These are phyloP conservation scores for Astreopora myriophthalma DNA, from an alignment of 64 coral and sea anemone species.

Conservation along the genomic window DNA sequence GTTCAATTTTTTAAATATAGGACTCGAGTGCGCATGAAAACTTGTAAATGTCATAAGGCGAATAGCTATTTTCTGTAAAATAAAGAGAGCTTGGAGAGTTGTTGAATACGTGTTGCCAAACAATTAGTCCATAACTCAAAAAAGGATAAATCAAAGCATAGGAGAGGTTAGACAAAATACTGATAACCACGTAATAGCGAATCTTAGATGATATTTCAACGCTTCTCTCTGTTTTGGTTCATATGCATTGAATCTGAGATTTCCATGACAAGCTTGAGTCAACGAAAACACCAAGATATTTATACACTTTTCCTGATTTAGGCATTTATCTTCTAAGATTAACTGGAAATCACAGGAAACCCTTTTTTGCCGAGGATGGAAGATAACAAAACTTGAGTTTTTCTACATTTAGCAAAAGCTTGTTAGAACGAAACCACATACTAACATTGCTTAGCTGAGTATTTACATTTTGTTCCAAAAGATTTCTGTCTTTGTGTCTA, in stretches of 20 bases:
- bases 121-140: background rate
- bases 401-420: too few species aligned
- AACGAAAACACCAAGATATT: too few species aligned
- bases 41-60: background rate
- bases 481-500: too few species aligned
- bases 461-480: too few species aligned
- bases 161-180: background rate
- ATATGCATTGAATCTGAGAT: background rate
- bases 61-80: background rate
- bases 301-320: too few species aligned
- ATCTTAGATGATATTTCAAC: background rate
- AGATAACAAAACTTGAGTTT: too few species aligned
- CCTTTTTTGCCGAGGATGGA: too few species aligned
- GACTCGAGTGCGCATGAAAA: background rate
- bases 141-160: background rate
- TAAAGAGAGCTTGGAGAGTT: background rate
- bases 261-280: too few species aligned
- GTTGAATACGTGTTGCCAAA: background rate
- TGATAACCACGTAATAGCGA: background rate
- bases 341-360: too few species aligned
- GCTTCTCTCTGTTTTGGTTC: background rate
- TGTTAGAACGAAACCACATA: too few species aligned
- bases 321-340: too few species aligned
- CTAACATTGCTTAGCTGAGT: too few species aligned
- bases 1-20: background rate